These are phyloP conservation scores for Propithecus coquereli DNA, from an alignment of 2,113 vertebrate genomes.

Conservation along the genomic window DNA sequence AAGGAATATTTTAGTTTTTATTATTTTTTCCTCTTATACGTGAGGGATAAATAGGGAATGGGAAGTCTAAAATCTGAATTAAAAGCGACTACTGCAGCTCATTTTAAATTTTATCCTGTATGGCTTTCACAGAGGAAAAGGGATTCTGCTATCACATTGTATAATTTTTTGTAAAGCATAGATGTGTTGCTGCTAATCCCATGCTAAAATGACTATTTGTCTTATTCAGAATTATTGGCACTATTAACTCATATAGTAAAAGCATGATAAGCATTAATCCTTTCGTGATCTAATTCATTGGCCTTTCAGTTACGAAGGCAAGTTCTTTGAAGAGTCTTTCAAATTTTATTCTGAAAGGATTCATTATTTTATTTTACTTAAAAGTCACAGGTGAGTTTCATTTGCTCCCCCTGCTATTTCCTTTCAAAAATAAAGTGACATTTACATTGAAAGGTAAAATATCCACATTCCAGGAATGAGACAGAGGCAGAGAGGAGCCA, in stretches of 20 bases:
- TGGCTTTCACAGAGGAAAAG: not conserved
- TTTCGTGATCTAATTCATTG: not conserved
- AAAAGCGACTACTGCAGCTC: not conserved
- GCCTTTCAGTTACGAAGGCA: not conserved
- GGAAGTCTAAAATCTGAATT: not conserved
- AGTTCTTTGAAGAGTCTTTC: not conserved
- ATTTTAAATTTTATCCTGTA: not conserved
- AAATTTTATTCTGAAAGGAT: not conserved
- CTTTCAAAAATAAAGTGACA: not conserved
- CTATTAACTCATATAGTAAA: not conserved
- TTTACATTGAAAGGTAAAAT: not conserved
- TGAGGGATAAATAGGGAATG: not conserved
- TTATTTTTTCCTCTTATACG: not conserved
- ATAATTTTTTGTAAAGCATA: not conserved
- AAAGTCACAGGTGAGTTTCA: not conserved
- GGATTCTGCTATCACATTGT: not conserved
- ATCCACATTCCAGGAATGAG: not conserved
- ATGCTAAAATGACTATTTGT: not conserved
- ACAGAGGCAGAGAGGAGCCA: not conserved
- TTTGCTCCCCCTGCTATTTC: not conserved
- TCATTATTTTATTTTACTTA: not conserved
- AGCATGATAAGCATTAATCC: not conserved
- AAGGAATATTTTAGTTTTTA: conserved; percentile 26
- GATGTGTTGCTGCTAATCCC: not conserved
- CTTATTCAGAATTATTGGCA: not conserved